These are phyloP conservation scores for Iselma pallidipennis DNA, from an alignment of 2,888 invertebrate species.

Conservation along the genomic window DNA sequence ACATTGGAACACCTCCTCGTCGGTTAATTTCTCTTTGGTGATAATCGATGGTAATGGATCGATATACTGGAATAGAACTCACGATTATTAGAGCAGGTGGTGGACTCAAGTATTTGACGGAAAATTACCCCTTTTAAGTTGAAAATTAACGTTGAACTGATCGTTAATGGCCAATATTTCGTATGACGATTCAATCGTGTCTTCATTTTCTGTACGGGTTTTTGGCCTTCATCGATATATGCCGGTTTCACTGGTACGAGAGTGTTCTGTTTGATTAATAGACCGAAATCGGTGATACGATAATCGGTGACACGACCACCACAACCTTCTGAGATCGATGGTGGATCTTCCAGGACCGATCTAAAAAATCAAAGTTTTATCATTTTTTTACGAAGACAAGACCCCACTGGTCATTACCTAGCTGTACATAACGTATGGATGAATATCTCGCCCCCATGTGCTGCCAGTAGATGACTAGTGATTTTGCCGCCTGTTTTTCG, in stretches of 20 bases:
- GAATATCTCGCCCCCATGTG: constrained; percentile 95
- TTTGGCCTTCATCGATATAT: constrained; percentile 52
- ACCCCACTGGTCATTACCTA: constrained; percentile 44
- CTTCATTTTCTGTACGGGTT: constrained; percentile 68
- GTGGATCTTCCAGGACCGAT: constrained; percentile 91
- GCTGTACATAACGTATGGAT: constrained; percentile 88
- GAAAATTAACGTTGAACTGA: constrained; percentile 86
- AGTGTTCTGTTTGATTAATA: constrained; percentile 82
- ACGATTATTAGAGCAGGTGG: background rate
- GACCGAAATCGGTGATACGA: constrained; percentile 82
- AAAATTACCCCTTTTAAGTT: constrained; percentile 64
- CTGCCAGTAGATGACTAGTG: constrained; percentile 89
- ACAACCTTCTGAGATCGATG: constrained; percentile 91
- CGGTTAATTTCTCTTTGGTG: constrained; percentile 78
- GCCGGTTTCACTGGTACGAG: constrained; percentile 70
- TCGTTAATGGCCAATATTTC: constrained; percentile 86
- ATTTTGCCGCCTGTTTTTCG: constrained; percentile 83
- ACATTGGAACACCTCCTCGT: constrained; percentile 86
- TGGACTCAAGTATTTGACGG: background rate
- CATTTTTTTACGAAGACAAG: background rate
- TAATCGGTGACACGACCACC: constrained; percentile 96
- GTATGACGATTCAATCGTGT: constrained; percentile 76
- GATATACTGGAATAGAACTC: constrained; percentile 63
- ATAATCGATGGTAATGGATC: constrained; percentile 81
- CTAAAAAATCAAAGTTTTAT: constrained; percentile 49